Evolutionary conservation across 2,888 invertebrate species (phyloP).

Genomic region (Pristionchus maxplancki): DNA sequence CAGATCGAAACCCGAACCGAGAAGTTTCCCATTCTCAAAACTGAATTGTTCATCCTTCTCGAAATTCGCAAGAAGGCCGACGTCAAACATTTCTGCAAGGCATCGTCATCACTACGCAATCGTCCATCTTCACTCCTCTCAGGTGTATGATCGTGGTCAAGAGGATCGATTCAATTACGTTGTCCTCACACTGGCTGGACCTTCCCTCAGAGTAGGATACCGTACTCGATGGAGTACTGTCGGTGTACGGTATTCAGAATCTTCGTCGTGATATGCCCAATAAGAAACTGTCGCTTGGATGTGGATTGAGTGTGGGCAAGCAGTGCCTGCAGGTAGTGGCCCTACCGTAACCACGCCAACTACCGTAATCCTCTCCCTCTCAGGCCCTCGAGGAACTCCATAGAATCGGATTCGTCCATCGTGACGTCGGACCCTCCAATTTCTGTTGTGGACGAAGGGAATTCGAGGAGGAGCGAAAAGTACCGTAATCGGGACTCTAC

Average conservation of each 20-base stretch:
- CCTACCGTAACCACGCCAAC: background rate
- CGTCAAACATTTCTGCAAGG: constrained; percentile 47
- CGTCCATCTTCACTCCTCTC: background rate
- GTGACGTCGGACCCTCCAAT: constrained; percentile 53
- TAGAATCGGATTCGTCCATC: constrained; percentile 53
- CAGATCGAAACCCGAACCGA: constrained; percentile 18
- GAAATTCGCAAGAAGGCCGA: constrained; percentile 49
- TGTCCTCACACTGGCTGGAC: constrained; percentile 52
- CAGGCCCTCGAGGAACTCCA: constrained; percentile 55
- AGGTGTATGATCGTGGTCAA: constrained; percentile 48
- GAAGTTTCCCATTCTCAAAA: constrained; percentile 51
- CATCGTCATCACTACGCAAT: background rate
- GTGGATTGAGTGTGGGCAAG: constrained; percentile 52
- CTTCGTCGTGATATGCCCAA: constrained; percentile 49
- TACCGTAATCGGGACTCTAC: background rate
- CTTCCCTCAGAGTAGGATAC: constrained; percentile 42
- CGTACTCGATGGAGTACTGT: background rate
- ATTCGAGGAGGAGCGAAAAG: constrained; percentile 53
- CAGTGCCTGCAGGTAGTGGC: constrained; percentile 51
- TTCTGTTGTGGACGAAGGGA: constrained; percentile 53
- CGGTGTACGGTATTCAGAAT: background rate
- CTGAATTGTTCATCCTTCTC: constrained; percentile 50
- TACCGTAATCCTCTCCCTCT: background rate
- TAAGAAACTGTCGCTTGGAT: constrained; percentile 52
- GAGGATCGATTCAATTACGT: constrained; percentile 50